A percentile compares a stretch with the other conserved stretches of the same genome.
Evolutionary conservation across 2,113 vertebrate genomes (phyloP).

Genomic region (Pungitius pungitius): DNA sequence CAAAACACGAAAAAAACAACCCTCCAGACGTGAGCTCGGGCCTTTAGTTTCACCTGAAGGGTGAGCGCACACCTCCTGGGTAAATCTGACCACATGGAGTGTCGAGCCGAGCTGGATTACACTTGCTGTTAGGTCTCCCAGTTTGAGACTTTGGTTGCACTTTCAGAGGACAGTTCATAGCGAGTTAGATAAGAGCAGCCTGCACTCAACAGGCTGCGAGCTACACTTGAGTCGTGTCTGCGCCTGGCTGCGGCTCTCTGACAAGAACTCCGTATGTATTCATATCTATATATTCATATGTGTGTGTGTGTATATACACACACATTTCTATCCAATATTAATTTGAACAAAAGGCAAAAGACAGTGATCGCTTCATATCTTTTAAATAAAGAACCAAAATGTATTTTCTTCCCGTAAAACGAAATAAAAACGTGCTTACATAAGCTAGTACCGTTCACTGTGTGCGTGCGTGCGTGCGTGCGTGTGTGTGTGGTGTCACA

Average conservation of each 20-base stretch:
- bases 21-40: background rate
- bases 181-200: slow-evolving; percentile 55
- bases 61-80: slow-evolving; percentile 8
- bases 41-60: background rate
- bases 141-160: slow-evolving; percentile 31
- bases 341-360: background rate
- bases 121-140: slow-evolving; percentile 43
- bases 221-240: slow-evolving; percentile 50
- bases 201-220: slow-evolving; percentile 27
- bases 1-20: background rate
- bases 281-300: no score
- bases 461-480: no score
- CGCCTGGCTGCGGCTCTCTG: slow-evolving; percentile 4
- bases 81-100: slow-evolving; percentile 14
- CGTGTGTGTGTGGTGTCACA: no score
- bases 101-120: background rate
- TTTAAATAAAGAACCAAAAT: background rate
- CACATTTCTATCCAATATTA: background rate
- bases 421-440: background rate
- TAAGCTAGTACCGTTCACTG: background rate
- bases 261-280: background rate
- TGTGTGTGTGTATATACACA: background rate
- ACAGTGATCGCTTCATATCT: background rate
- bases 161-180: slow-evolving; percentile 42
- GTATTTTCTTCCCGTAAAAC: background rate